phyloP scores from a whole-genome alignment of 2,888 invertebrate species.

The Aporophyla nigra region DNA sequence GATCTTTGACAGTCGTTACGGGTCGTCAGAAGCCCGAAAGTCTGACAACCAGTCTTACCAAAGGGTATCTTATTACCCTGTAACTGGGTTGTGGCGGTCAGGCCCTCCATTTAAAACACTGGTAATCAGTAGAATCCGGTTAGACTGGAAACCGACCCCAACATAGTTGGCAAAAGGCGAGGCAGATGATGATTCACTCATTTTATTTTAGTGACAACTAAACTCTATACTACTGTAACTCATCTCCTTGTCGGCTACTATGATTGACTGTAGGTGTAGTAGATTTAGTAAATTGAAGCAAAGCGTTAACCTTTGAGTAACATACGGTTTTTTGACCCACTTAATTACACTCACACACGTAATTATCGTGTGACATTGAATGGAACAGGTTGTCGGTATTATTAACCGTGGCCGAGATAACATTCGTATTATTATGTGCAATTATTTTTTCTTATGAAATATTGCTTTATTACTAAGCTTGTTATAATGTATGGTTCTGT shows the following conservation, averaged over 20 bases:
- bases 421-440: conserved; percentile 55
- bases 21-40: too few relatives aligned
- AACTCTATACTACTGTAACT: conserved; percentile 18
- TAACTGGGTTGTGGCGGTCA: too few relatives aligned
- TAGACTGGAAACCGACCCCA: too few relatives aligned
- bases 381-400: conserved; percentile 44
- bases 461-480: conserved; percentile 30
- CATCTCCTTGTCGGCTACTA: neutral
- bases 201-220: conserved; percentile 5
- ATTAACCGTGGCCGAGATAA: conserved; percentile 66
- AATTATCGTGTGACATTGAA: conserved; percentile 67
- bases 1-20: too few relatives aligned
- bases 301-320: conserved; percentile 41
- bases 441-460: conserved; percentile 65
- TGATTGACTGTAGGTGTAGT: conserved; percentile 32
- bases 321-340: conserved; percentile 51
- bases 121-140: too few relatives aligned
- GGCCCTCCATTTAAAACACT: too few relatives aligned
- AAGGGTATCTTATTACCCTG: too few relatives aligned
- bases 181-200: too few relatives aligned
- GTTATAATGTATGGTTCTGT: conserved; percentile 10
- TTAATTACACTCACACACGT: conserved; percentile 57
- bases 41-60: too few relatives aligned
- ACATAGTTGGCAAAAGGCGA: too few relatives aligned
- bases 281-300: conserved; percentile 39